Base-by-base conservation (phyloP, 2,888 invertebrate species). In the Pachydiplax longipennis region DNA sequence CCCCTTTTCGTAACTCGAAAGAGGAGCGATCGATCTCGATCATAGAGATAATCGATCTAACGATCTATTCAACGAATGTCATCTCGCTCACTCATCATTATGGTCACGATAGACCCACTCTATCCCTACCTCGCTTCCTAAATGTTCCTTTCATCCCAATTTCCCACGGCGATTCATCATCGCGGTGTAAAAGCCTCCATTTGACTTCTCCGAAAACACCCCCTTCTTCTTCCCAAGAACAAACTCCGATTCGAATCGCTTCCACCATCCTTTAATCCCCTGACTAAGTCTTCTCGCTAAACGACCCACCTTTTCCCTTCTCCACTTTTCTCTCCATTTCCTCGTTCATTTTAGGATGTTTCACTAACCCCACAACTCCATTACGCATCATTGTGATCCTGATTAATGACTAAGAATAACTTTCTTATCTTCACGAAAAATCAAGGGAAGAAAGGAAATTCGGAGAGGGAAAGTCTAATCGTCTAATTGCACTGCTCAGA, bases 251-350 rank as follows among this genome's bases (percentile, higher is more conserved):
- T 83, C 87, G 65, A 87, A 58, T 73, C 48, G 87, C 65, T 81
- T 48, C 65, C 65, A 25, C 73, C 25, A 25, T n/a, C 73, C 31
- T 73, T 73, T 73, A 73, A 73, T 73, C 73, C 73, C 73, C 58
- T 53, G 53, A 37, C 83, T 83, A 31, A 53, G n/a, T 40, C 83
- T 80, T 90, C 82, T 35, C 82, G 80, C 80, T 80, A 31, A 90
- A 61, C 82, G 65, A n/a, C 91, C 80, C 80, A 44, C 80, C 58
- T 80, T 80, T 25, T 25, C 40, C 13, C 90, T 90, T 40, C 81
- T 37, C 37, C 37, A 5, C 37, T 37, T 90, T 48, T 18, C 18
- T 53, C 90, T 90, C 65, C 73, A 73, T 73, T 73, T 25, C 73
- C 73, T 18, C 18, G 18, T 53, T 53, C 53, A 53, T 53, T 53